Percentiles rank a stretch among this genome's conserved stretches.
These are phyloP conservation scores for Hyposmocoma kahamanoa DNA, from an alignment of 1,140 invertebrate genomes.

Conservation along the genomic window DNA sequence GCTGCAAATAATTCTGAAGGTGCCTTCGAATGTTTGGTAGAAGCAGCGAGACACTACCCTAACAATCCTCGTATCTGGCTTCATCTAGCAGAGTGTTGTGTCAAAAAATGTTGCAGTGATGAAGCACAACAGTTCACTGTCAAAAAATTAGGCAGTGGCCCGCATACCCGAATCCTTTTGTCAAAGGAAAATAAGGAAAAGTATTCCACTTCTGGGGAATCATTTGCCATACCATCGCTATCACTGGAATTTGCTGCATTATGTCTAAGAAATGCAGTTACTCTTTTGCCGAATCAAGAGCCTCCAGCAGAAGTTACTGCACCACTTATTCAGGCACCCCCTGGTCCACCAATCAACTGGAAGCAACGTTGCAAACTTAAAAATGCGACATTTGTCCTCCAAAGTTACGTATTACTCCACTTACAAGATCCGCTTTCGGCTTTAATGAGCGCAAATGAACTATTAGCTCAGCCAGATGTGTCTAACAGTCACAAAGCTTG, in stretches of 20 bases:
- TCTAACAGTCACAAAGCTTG: conserved; percentile 79
- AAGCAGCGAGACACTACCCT: conserved; percentile 88
- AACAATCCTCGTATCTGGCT: conserved; percentile 94
- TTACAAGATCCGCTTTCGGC: conserved; percentile 90
- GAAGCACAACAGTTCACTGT: conserved; percentile 53
- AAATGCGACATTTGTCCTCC: conserved; percentile 82
- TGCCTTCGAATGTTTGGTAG: conserved; percentile 94
- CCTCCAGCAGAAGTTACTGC: conserved; percentile 33
- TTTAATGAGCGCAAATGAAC: conserved; percentile 82
- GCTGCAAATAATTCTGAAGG: conserved; percentile 85
- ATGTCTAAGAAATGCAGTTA: conserved; percentile 90
- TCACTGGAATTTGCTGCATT: conserved; percentile 93
- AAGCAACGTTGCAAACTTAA: conserved; percentile 64
- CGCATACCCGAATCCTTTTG: conserved; percentile 59
- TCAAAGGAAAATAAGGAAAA: conserved; percentile 65
- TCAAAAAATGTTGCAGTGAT: conserved; percentile 62
- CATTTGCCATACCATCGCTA: conserved; percentile 87
- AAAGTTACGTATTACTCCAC: conserved; percentile 89
- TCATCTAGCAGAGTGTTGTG: conserved; percentile 93
- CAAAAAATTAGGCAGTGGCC: conserved; percentile 57
- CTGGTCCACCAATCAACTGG: conserved; percentile 60
- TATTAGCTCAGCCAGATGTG: conserved; percentile 75
- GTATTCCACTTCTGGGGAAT: conserved; percentile 75
- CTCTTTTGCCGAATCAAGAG: conserved; percentile 71
- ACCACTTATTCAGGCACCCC: conserved; percentile 58